Evolutionary conservation across 2,888 invertebrate species (phyloP), one percentile per base, ranked within the genome.

Genomic region (Rhodophaea formosa): DNA sequence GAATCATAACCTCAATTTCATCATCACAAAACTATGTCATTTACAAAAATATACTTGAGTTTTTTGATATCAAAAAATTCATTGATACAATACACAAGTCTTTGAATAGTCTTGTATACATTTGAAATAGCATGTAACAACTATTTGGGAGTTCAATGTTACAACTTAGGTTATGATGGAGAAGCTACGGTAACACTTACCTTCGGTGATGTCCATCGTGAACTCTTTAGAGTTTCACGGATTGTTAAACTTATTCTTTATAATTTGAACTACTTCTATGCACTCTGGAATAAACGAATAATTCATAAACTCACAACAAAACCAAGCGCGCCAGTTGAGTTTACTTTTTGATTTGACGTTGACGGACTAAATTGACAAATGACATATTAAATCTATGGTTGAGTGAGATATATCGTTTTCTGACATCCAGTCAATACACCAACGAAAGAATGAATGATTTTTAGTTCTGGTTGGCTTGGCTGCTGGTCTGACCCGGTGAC

Each of bases 191-290:
- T 7, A 57, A 58, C 59, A 64, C 60, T 77, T 74, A 88, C 88
- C 88, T 83, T 88, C 88, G 65, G 80, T 84, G 60, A 87, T 76
- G 67, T 88, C 88, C 88, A 88, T 88, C 62, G 35, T 71, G 51
- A 43, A 1, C 15, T 59, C 17, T 60, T 58, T 59, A 45, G 29
- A 17, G 8, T 49, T 46, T 35, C 45, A 59, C 42, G 12, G 53
- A 23, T 43, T 51, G 14, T n/a, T 7, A 10, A 32, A 30, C 14
- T 12, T 42, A 29, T 14, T 42, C 23, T 6, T 14, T 29, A 43
- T 14, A 43, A 29, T 42, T n/a, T 23, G 7, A 10, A 14, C 29
- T 7, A 10, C 3, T 44, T 12, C 7, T 14, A 44, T 29, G 14
- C 8, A 23, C 16, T 10, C 8, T 15, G n/a, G 17, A 8, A 45